Evolutionary conservation across 2,888 invertebrate species (phyloP).

Genomic region (Julus scandinavius): DNA sequence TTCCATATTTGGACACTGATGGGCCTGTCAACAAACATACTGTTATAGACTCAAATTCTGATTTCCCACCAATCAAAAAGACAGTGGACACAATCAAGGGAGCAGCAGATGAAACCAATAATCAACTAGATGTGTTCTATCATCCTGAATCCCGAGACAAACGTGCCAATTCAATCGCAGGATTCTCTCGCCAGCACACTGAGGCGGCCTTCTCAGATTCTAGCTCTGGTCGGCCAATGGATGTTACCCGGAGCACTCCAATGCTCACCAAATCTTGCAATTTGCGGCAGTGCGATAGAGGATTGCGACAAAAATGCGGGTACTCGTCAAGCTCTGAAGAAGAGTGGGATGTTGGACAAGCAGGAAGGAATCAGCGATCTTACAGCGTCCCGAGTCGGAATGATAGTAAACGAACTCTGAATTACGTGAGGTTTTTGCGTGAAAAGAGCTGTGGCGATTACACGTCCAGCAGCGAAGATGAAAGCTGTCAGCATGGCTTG

Average conservation of each 20-base stretch:
- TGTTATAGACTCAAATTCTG: background rate
- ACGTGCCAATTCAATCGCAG: background rate
- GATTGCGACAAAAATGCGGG: background rate
- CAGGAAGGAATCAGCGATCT: background rate
- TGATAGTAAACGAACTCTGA: background rate
- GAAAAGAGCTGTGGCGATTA: background rate
- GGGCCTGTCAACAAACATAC: background rate
- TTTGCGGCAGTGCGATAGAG: background rate
- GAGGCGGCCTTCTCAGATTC: background rate
- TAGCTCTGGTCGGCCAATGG: background rate
- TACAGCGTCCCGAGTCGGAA: background rate
- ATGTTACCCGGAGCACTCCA: background rate
- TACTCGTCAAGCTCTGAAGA: background rate
- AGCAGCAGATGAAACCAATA: background rate
- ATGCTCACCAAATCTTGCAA: background rate
- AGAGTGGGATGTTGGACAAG: background rate
- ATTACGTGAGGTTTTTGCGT: background rate
- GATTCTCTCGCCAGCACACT: background rate
- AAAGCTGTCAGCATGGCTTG: conserved; percentile 8
- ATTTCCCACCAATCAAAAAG: background rate
- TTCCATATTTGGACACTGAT: no score
- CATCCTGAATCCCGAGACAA: background rate
- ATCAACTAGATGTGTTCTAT: background rate
- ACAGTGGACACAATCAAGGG: background rate
- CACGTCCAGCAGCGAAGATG: conserved; percentile 49